These are phyloP conservation scores for Salvelinus sp. DNA, from an alignment of 2,113 vertebrate genomes.

Conservation along the genomic window DNA sequence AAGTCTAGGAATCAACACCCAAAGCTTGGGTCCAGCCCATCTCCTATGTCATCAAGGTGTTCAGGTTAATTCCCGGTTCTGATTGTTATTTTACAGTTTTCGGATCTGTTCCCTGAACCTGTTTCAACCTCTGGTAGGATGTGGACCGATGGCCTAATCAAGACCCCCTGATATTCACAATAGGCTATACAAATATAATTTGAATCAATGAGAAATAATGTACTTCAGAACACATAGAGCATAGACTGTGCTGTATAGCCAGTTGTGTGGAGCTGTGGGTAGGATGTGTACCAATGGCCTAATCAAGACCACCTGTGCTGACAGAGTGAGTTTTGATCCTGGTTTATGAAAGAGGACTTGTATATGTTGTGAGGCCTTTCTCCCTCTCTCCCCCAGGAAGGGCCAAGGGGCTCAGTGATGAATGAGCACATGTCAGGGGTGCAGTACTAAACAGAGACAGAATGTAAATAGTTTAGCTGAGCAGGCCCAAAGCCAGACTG, in stretches of 20 bases:
- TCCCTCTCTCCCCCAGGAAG: slow-evolving; percentile 18
- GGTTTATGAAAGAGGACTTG: slow-evolving; percentile 4
- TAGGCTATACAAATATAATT: not conserved
- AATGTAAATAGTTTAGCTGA: slow-evolving; percentile 31
- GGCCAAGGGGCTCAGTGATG: slow-evolving; percentile 25
- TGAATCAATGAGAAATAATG: too few species aligned
- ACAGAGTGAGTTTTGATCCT: slow-evolving; percentile 30
- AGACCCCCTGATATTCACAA: slow-evolving; percentile 15
- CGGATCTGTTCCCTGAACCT: too few species aligned
- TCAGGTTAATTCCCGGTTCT: too few species aligned
- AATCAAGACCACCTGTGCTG: slow-evolving; percentile 39
- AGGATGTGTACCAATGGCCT: not conserved
- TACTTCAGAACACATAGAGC: not conserved
- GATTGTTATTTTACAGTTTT: too few species aligned
- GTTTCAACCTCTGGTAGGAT: not conserved
- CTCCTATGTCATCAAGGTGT: too few species aligned
- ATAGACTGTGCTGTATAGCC: not conserved
- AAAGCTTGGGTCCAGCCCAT: too few species aligned
- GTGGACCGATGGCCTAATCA: not conserved
- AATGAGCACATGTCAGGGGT: slow-evolving; percentile 21
- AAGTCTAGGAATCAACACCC: too few species aligned
- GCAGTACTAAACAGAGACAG: slow-evolving; percentile 16
- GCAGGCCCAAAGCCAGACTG: not conserved
- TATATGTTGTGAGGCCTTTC: slow-evolving; percentile 20
- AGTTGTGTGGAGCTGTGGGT: not conserved